phyloP scores from a whole-genome alignment of 2,888 invertebrate genomes.

The Nymphalis c-album region DNA sequence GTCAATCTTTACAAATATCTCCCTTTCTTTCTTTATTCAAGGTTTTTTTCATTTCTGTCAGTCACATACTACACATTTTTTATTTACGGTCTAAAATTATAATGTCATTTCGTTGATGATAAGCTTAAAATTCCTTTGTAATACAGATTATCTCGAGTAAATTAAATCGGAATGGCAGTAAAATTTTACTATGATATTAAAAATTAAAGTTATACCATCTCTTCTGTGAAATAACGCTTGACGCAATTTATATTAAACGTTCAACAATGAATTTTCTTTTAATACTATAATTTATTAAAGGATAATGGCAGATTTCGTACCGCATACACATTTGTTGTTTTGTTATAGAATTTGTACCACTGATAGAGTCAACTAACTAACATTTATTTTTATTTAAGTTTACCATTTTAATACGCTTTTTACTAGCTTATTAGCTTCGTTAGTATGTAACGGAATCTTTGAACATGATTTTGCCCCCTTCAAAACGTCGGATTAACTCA shows the following conservation, averaged over 20 bases:
- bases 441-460: too few species aligned
- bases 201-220: constrained; percentile 37
- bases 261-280: not conserved
- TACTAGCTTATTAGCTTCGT: too few species aligned
- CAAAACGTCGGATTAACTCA: too few species aligned
- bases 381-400: too few species aligned
- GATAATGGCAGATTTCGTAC: too few species aligned
- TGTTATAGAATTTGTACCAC: too few species aligned
- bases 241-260: constrained; percentile 5
- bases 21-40: not conserved
- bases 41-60: not conserved
- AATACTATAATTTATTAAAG: not conserved
- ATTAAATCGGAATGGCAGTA: constrained; percentile 38
- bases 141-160: constrained; percentile 33
- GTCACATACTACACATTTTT: not conserved
- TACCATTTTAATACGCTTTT: too few species aligned
- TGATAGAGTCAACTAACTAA: too few species aligned
- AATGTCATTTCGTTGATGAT: not conserved
- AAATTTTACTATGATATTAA: constrained; percentile 37
- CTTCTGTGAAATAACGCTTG: constrained; percentile 30
- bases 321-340: too few species aligned
- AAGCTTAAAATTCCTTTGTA: constrained; percentile 8
- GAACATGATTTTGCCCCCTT: too few species aligned
- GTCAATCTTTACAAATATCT: not conserved
- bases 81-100: not conserved